Conservation (phyloP, 2,113 vertebrate genomes). For the Poecile atricapillus region DNA sequence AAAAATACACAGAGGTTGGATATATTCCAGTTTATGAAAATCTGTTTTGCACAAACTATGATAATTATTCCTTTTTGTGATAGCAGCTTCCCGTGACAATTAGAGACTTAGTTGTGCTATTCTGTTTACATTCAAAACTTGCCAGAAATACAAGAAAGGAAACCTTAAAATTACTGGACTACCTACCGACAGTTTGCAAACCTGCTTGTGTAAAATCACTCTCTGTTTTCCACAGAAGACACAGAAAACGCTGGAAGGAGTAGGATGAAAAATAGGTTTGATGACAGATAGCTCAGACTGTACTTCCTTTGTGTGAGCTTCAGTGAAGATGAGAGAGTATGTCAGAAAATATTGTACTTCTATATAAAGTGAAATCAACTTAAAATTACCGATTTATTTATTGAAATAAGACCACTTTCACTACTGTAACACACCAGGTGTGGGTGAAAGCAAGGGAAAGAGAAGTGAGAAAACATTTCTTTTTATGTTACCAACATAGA, state of each 20-base stretch:
- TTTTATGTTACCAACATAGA: background rate
- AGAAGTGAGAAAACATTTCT: background rate
- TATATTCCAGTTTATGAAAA: background rate
- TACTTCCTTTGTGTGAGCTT: background rate
- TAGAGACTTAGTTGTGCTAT: background rate
- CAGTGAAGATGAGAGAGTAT: background rate
- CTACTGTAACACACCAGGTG: background rate
- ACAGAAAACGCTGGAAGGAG: background rate
- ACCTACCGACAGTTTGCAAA: background rate
- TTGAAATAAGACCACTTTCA: background rate
- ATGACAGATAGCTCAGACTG: constrained; percentile 3
- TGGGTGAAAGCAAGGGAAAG: background rate
- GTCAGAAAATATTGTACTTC: background rate
- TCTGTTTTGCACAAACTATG: background rate
- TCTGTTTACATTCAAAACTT: constrained; percentile 46
- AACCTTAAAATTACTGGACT: constrained; percentile 25
- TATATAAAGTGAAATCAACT: background rate
- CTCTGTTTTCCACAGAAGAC: background rate
- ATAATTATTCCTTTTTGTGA: constrained; percentile 38
- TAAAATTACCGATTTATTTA: constrained; percentile 4
- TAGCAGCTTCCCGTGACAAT: constrained; percentile 30
- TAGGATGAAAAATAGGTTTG: background rate
- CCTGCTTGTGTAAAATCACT: constrained; percentile 1
- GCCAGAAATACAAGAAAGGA: constrained; percentile 21
- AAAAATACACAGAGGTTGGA: background rate